phyloP scores from a whole-genome alignment of 2,113 vertebrate species.

The Sapayoa aenigma region DNA sequence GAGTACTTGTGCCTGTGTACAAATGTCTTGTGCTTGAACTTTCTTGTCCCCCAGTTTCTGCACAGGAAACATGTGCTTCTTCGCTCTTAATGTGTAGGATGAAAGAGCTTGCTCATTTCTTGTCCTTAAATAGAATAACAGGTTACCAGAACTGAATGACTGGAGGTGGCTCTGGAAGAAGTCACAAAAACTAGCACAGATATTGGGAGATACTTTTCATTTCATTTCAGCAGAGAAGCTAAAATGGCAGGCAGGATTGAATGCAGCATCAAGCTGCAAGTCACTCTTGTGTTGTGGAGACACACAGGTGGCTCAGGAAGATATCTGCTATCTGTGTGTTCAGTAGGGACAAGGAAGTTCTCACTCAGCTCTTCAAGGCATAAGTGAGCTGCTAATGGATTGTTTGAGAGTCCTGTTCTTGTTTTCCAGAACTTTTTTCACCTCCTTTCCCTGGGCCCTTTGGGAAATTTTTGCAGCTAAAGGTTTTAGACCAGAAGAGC shows the following conservation, averaged over 20 bases:
- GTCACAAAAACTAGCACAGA: background rate
- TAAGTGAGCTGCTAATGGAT: background rate
- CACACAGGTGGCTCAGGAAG: background rate
- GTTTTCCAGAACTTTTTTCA: background rate
- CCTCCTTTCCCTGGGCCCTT: background rate
- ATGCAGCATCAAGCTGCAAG: background rate
- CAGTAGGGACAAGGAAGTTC: background rate
- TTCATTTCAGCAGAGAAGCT: background rate
- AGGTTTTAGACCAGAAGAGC: background rate
- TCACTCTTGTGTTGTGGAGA: background rate
- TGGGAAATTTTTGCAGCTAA: background rate
- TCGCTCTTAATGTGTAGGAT: background rate
- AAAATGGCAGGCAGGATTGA: background rate
- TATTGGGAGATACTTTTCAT: background rate
- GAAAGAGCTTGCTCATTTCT: background rate
- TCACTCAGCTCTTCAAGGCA: background rate
- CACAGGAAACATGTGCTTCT: background rate
- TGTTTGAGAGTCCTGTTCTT: background rate
- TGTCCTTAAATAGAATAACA: background rate
- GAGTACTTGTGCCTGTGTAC: background rate
- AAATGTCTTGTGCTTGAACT: rapidly evolving
- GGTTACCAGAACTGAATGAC: background rate
- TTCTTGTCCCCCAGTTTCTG: background rate
- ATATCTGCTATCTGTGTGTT: background rate
- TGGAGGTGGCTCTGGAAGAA: background rate